These are phyloP conservation scores for Notolepis coatsorum DNA, from an alignment of 2,797 vertebrate species.

Conservation along the genomic window DNA sequence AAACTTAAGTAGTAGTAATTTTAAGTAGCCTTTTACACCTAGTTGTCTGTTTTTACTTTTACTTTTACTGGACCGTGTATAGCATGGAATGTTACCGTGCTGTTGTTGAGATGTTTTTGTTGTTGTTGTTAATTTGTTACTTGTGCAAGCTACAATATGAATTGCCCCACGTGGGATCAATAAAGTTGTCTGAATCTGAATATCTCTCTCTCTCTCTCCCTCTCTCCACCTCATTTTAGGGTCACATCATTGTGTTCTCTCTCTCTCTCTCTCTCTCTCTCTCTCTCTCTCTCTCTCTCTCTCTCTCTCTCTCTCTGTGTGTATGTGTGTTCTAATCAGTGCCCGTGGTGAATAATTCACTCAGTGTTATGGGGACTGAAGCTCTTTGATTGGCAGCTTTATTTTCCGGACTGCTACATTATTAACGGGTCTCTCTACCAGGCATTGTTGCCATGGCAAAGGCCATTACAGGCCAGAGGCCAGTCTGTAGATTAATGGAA, in stretches of 20 bases:
- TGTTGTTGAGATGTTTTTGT: no score
- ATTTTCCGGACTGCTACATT: slow-evolving; percentile 77
- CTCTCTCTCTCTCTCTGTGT: slow-evolving; percentile 5
- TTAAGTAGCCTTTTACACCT: no score
- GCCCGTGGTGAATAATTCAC: slow-evolving; percentile 82
- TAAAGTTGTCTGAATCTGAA: no score
- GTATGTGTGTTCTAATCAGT: slow-evolving; percentile 75
- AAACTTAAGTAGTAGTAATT: no score
- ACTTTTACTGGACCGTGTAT: no score
- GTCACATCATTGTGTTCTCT: no score
- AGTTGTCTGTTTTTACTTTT: no score
- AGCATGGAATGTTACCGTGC: no score
- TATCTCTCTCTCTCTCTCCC: neutral
- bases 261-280: slow-evolving; percentile 49
- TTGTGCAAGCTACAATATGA: no score
- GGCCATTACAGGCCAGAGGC: slow-evolving; percentile 51
- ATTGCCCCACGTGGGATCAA: no score
- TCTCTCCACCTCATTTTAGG: neutral
- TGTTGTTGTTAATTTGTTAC: no score
- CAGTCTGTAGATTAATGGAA: slow-evolving; percentile 52
- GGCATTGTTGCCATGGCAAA: slow-evolving; percentile 61
- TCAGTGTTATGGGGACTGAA: slow-evolving; percentile 64
- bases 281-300: slow-evolving; percentile 7
- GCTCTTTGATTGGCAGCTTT: slow-evolving; percentile 80
- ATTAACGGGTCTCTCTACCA: slow-evolving; percentile 68